phyloP scores from a whole-genome alignment of 2,113 vertebrate genomes.

The Anoura caudifer region DNA sequence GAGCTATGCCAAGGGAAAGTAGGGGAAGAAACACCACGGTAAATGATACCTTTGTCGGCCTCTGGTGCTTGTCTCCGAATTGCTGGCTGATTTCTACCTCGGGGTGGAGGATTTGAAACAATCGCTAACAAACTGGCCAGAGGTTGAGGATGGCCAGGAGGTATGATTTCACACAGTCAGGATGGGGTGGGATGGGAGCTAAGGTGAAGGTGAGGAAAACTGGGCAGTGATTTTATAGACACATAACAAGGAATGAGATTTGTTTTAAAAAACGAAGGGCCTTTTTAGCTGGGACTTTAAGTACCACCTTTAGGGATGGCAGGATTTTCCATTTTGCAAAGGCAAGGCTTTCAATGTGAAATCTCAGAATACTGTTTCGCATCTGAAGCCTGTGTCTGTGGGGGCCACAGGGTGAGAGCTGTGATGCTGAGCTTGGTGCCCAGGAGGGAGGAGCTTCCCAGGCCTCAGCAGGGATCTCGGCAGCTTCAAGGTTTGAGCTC shows the following conservation, averaged over 20 bases:
- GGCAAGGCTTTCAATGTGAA: slow-evolving; percentile 69
- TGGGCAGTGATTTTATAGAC: slow-evolving; percentile 20
- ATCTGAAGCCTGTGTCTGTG: not conserved
- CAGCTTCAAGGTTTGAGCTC: not conserved
- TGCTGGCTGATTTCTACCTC: slow-evolving; percentile 24
- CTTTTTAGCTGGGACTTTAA: slow-evolving; percentile 76
- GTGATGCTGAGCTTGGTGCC: not conserved
- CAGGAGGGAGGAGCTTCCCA: slow-evolving; percentile 31
- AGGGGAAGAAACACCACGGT: not conserved
- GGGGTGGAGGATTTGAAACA: slow-evolving; percentile 41
- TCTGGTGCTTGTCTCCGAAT: not conserved
- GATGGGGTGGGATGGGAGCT: slow-evolving; percentile 1
- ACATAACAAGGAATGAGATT: slow-evolving; percentile 56
- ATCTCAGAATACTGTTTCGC: slow-evolving; percentile 70
- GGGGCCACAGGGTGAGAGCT: slow-evolving; percentile 37
- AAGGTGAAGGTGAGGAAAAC: not conserved
- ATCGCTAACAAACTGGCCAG: slow-evolving; percentile 29
- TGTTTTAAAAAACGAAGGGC: slow-evolving; percentile 63
- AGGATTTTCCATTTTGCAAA: slow-evolving; percentile 67
- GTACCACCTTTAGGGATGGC: slow-evolving; percentile 65
- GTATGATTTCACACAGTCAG: slow-evolving; percentile 13
- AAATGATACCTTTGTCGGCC: not conserved
- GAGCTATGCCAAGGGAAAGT: not conserved
- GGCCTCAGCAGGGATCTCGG: not conserved
- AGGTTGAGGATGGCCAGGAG: slow-evolving; percentile 30